These are phyloP conservation scores for Fistularia commersonii DNA, from an alignment of 2,797 vertebrate genomes.

Conservation along the genomic window DNA sequence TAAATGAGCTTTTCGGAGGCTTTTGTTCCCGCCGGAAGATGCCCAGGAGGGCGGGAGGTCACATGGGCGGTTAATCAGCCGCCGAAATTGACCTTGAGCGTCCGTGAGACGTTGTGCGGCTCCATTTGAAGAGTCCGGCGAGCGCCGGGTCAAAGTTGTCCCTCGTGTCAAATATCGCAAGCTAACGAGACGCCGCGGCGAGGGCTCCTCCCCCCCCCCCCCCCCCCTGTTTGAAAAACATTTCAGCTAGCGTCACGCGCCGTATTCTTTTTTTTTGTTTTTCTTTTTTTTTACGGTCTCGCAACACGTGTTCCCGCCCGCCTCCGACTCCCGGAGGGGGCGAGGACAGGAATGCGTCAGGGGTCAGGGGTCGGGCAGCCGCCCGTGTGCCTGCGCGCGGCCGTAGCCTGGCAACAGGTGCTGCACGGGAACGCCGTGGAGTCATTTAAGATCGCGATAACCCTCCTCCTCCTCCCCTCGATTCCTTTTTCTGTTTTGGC, in stretches of 20 bases:
- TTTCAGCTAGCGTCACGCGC: no score
- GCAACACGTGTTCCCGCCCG: conserved; percentile 51
- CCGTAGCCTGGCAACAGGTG: conserved; percentile 67
- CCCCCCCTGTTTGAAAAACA: no score
- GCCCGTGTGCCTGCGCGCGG: conserved; percentile 36
- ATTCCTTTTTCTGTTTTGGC: no score
- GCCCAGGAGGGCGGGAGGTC: conserved; percentile 53
- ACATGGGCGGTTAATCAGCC: conserved; percentile 59
- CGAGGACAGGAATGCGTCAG: conserved; percentile 53
- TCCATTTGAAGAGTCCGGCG: conserved; percentile 47
- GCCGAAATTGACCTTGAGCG: conserved; percentile 48
- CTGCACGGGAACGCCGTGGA: conserved; percentile 20
- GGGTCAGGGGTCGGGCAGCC: conserved; percentile 58
- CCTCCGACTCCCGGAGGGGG: conserved; percentile 47
- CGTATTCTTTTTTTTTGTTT: no score
- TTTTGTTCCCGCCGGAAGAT: conserved; percentile 61
- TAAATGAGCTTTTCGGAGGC: conserved; percentile 58
- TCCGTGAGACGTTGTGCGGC: conserved; percentile 50
- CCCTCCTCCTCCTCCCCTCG: conserved; percentile 2
- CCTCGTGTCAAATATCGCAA: conserved; percentile 53
- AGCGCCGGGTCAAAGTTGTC: conserved; percentile 43
- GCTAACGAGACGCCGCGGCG: conserved; percentile 41
- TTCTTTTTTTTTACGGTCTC: no score
- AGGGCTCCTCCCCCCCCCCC: conserved; percentile 37
- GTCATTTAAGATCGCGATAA: conserved; percentile 21